Base-by-base conservation (phyloP, 2,113 vertebrate species). In the Meleagris gallopavo region DNA sequence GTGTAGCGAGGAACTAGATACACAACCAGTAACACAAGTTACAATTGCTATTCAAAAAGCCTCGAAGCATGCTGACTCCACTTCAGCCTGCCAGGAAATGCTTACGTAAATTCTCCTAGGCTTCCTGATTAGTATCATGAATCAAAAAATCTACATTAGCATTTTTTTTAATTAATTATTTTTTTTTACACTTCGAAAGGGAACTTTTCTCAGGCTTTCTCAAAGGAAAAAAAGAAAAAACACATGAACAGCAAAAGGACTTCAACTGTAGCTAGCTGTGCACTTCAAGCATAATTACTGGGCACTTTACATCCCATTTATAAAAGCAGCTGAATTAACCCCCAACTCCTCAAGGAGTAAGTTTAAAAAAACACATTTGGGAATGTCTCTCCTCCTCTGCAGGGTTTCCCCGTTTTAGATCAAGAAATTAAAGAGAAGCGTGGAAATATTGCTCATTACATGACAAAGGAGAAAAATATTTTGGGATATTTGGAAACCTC, bases 11-110 rank as follows among this genome's bases (percentile, higher is more conserved):
- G 27, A 91, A 83, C 25, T 32, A 86, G 30, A 92, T 90, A 90
- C 15, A 77, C 14, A 91, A 76, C 5, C 43, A 79, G 62, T 41
- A 85, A 75, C 25, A 54, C 27, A 7, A 86, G 45, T 40, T 86
- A 27, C 43, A 86, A 93, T 58, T 76, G 80, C 38, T n/a, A 77
- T n/a, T 77, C 73, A 83, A 83, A 94, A 7, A 77, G 50, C n/a
- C 36, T 54, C 14, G 13, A 45, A 74, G 30, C 18, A 66, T 22
- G 11, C 24, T 80, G 38, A 78, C 86, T 21, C 80, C 27, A 40
- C 61, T 66, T 58, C 36, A 77, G 17, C 36, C 54, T 83, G 18
- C 60, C 67, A 86, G 30, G 29, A n/a, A 48, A 90, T 43, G 61
- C 27, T 58, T 62, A 65, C 0, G 0, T 52, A 85, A 76, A 69